Evolutionary conservation across 2,113 vertebrate species (phyloP).

Genomic region (Steatornis caripensis): DNA sequence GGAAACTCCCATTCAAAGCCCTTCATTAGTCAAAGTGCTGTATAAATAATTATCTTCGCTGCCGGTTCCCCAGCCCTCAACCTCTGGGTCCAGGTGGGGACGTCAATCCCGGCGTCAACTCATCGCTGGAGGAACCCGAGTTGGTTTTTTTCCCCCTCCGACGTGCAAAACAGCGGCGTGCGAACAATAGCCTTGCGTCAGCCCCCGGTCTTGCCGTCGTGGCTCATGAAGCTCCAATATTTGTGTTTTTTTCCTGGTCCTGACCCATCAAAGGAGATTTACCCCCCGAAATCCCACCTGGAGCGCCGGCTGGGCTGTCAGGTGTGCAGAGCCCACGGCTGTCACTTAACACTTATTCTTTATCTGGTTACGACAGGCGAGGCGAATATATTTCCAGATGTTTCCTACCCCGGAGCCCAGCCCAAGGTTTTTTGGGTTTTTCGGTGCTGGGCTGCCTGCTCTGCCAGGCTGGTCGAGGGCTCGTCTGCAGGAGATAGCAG

Average conservation of each 20-base stretch:
- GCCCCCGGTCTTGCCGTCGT: slow-evolving; percentile 19
- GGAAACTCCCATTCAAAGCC: slow-evolving; percentile 1
- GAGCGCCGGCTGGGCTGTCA: slow-evolving; percentile 37
- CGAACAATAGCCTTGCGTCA: slow-evolving; percentile 78
- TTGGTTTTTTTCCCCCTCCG: not conserved
- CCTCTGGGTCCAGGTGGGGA: not conserved
- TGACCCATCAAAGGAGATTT: not conserved
- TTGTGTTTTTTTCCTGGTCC: slow-evolving; percentile 30
- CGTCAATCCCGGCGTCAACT: not conserved
- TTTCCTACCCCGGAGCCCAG: slow-evolving; percentile 78
- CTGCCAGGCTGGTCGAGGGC: accelerated
- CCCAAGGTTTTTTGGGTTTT: not conserved
- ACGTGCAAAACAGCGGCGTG: not conserved
- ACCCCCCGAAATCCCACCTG: slow-evolving; percentile 74
- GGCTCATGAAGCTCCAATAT: slow-evolving; percentile 1
- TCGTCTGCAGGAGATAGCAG: not conserved
- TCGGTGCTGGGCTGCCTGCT: not conserved
- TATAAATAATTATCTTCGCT: slow-evolving; percentile 22
- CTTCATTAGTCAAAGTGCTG: not conserved
- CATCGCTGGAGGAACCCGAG: not conserved
- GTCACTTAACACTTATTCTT: slow-evolving; percentile 27
- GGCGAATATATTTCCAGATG: slow-evolving; percentile 78
- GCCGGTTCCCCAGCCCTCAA: not conserved
- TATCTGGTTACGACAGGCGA: slow-evolving; percentile 43
- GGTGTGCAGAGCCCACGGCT: not conserved